phyloP scores from a whole-genome alignment of 2,888 invertebrate genomes.

The Nomada flava region DNA sequence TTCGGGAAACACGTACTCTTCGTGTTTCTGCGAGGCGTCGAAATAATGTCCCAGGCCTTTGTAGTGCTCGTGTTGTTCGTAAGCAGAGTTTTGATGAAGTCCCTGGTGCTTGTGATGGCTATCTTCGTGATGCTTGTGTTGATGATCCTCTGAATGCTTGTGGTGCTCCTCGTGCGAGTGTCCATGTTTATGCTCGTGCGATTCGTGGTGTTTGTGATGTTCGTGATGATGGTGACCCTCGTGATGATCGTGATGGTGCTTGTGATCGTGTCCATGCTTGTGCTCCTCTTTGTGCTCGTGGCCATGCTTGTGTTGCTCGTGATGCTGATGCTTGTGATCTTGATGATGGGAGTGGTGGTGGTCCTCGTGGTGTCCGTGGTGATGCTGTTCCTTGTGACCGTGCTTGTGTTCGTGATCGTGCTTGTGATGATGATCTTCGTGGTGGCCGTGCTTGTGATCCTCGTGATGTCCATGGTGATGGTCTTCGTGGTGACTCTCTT shows the following conservation, averaged over 20 bases:
- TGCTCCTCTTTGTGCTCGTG: conserved; percentile 76
- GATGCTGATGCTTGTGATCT: conserved; percentile 72
- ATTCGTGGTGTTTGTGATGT: conserved; percentile 75
- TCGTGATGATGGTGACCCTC: conserved; percentile 75
- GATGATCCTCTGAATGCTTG: conserved; percentile 74
- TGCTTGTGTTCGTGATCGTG: conserved; percentile 76
- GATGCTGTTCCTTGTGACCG: conserved; percentile 75
- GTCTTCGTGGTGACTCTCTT: conserved; percentile 73
- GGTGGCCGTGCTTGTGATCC: conserved; percentile 74
- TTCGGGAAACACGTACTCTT: conserved; percentile 76
- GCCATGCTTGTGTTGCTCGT: conserved; percentile 70
- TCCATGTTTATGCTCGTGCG: conserved; percentile 71
- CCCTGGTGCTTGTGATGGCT: conserved; percentile 70
- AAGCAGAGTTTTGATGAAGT: conserved; percentile 63
- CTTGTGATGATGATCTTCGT: conserved; percentile 74
- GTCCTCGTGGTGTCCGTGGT: conserved; percentile 72
- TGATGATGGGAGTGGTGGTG: conserved; percentile 71
- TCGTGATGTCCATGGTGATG: conserved; percentile 76
- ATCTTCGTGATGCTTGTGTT: conserved; percentile 73
- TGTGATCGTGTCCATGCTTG: conserved; percentile 75
- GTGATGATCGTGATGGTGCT: conserved; percentile 74
- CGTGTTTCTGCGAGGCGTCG: conserved; percentile 68
- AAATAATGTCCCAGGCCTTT: conserved; percentile 65
- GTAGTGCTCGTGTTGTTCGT: conserved; percentile 69
- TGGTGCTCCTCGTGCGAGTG: conserved; percentile 76